phyloP scores from a whole-genome alignment of 2,888 invertebrate genomes.

The Calameuta idolon region DNA sequence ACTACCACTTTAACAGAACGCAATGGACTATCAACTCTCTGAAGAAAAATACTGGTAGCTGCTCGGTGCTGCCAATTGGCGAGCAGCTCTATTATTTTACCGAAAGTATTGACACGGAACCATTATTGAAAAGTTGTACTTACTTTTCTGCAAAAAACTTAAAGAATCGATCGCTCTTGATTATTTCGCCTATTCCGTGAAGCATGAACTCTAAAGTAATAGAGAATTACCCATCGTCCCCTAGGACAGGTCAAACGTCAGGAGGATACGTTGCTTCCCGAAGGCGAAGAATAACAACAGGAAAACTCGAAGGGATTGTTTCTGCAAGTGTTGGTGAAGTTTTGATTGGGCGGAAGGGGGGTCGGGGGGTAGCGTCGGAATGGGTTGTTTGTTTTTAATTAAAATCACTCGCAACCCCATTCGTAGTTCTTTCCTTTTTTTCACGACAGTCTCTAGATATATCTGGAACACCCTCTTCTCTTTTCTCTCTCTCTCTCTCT shows the following conservation, averaged over 20 bases:
- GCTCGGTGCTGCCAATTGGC: background rate
- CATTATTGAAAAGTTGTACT: background rate
- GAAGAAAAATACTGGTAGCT: background rate
- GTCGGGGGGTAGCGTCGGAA: constrained; percentile 33
- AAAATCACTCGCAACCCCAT: constrained; percentile 50
- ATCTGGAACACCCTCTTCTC: constrained; percentile 34
- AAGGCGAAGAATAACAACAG: background rate
- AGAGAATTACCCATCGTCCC: background rate
- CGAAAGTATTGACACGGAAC: background rate
- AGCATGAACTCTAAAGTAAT: background rate
- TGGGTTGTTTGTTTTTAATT: constrained; percentile 64
- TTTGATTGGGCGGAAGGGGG: constrained; percentile 15
- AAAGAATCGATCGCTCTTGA: background rate
- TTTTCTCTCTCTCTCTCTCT: constrained; percentile 20
- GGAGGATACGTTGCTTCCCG: background rate
- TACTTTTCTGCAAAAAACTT: background rate
- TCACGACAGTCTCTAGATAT: constrained; percentile 19
- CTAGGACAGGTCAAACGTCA: background rate
- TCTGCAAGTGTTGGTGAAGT: constrained; percentile 33
- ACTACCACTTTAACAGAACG: background rate
- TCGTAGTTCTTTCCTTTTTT: constrained; percentile 13
- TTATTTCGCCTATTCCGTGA: background rate
- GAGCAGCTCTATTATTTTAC: background rate
- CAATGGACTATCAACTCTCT: background rate
- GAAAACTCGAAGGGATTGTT: constrained; percentile 26